Evolutionary conservation across 1,140 invertebrate genomes (phyloP), one percentile per base, ranked within the genome.

Genomic region (silkworm (Bombyx mori)): DNA sequence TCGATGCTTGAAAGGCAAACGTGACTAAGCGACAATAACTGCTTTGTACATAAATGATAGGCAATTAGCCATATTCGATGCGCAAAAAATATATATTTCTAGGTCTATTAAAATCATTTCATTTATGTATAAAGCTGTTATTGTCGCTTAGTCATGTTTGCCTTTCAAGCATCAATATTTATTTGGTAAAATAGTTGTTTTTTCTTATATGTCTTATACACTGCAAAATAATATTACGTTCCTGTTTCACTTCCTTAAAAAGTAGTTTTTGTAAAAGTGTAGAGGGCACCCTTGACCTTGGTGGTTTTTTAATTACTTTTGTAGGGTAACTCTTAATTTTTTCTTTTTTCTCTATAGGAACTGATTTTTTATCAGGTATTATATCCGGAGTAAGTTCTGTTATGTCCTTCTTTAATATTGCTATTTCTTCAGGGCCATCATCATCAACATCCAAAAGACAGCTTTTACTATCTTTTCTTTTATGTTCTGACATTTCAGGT

Each of bases 161-260:
- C 12, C 12, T 18, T 18, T 18, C 12, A 18, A 18, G 12, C 12
- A 18, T 18, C 12, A 7, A 9, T 8, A 7, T 47, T 47, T 10
- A 10, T 10, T 47, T 10, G 9, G 12, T 65, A 81, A 94, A 94
- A 79, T 91, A 95, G 75, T 94, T 91, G 70, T 92, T 93, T 63
- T 92, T 89, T 44, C 91, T 89, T 55, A 94, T 91, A 89, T 92
- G 91, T 62, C 91, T 91, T 8, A 95, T 89, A 84, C 93, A 94
- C 69, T 95, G 94, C 56, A 93, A 87, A 52, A 95, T 89, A 26
- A 92, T 81, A 82, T 95, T 95, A 61, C 94, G 82, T 85, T 95
- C 94, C 66, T 94, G 91, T 50, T 85, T 72, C 57, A 93, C 91
- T 78, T 93, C 92, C 52, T 84, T 85, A 54, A 81, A 84, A 26